A percentile compares a stretch with the other conserved stretches of the same genome.
Evolutionary conservation across 2,888 invertebrate genomes (phyloP).

Genomic region (Parnassius apollo): DNA sequence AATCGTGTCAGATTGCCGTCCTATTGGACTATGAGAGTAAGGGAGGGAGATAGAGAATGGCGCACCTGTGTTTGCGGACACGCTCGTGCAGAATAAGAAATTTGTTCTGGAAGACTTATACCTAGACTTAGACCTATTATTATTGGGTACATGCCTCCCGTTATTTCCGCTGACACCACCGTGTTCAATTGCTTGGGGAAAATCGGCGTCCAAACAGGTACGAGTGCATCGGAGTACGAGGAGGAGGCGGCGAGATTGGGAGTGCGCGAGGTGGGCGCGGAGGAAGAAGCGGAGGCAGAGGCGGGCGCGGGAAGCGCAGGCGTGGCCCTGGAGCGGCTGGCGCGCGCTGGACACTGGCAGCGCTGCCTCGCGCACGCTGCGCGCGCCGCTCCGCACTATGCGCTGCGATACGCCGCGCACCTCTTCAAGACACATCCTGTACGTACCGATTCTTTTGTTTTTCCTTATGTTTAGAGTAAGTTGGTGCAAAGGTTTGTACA

Average conservation of each 20-base stretch:
- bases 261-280: conserved; percentile 16
- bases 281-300: conserved; percentile 41
- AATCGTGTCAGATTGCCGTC: no score
- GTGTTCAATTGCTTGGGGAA: no score
- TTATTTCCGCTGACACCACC: no score
- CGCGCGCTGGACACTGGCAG: conserved; percentile 71
- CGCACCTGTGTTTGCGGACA: no score
- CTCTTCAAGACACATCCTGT: conserved; percentile 66
- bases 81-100: no score
- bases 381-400: conserved; percentile 61
- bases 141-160: no score
- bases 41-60: no score
- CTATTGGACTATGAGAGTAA: no score
- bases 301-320: conserved; percentile 40
- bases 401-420: conserved; percentile 63
- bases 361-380: conserved; percentile 71
- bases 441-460: conserved; percentile 15
- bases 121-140: no score
- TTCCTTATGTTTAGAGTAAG: no score
- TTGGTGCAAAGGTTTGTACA: no score
- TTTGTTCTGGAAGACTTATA: no score
- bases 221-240: conserved; percentile 35
- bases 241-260: conserved; percentile 42
- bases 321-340: conserved; percentile 61
- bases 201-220: not conserved